Evolutionary conservation across 2,797 vertebrate species (phyloP), one percentile per base, ranked within the genome.

Genomic region (Aldrovandia affinis): DNA sequence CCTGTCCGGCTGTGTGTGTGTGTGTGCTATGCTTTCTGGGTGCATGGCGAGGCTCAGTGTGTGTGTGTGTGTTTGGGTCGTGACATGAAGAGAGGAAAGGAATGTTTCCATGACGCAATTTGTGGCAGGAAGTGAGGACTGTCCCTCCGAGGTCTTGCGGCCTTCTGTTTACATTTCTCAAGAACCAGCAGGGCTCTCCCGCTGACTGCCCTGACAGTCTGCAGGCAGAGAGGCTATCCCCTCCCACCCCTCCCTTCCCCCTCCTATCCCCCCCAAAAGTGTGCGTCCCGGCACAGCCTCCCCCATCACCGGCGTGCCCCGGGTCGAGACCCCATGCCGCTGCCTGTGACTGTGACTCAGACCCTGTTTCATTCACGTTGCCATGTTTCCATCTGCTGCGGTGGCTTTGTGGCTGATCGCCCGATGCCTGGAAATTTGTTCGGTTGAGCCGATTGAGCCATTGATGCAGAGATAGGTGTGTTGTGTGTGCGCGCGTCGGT

Each of bases 221-320:
- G 85, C 89, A 93, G 92, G 91, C 93, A 95, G 89, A 92, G 73
- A 83, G 93, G 91, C 90, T 89, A 91, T 89, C 90, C 88, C 85
- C 83, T 36, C 86, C 86, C 75, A 28, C 63, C 10, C 65, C 59
- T 78, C 81, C 6, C 20, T 52, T 30, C 20, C 36, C 59, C 2
- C 1, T 65, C 77, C 44, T 54, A 42, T n/a, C 15, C 50, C 78
- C 1, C 30, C 33, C 30, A n/a, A n/a, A n/a, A n/a, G n/a, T n/a
- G n/a, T n/a, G 18, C 86, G 28, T 36, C 30, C 12, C 30, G 2
- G 65, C 14, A 36, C 28, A 2, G 10, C 65, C 65, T 33, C 33
- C 61, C 61, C 5, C 28, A 25, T 25, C 25, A 28, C 5, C 28
- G 61, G 4, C 2, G 61, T n/a, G 61, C 2, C n/a, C 30, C 1